Evolutionary conservation across 2,113 vertebrate species (phyloP), one percentile per base, ranked within the genome.

Genomic region (Sula dactylatra): DNA sequence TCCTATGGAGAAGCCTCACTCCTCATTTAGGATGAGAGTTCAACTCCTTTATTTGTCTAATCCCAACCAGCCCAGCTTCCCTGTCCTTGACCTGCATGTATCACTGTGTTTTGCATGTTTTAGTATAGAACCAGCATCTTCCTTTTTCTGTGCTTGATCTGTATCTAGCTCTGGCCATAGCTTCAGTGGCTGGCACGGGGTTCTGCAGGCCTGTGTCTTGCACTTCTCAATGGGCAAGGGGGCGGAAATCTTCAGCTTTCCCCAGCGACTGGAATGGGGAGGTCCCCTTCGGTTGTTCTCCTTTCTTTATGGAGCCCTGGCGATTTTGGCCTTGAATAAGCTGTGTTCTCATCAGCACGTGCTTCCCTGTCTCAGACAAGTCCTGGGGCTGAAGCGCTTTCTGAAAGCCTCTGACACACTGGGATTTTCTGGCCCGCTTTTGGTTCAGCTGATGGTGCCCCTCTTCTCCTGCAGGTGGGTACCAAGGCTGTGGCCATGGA

Each of bases 401-500:
- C 38, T 14, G 16, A 72, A 88, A 86, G 32, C 80, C 67, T 45
- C 1, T 74, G 45, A 38, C 29, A 21, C 13, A 10, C 26, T 52
- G 50, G 6, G 62, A 49, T 92, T 74, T 90, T 72, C 69, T 61
- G 16, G 9, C 21, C 31, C 6, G 2, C 25, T 79, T 83, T 49
- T 49, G 15, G 10, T 42, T 71, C 21, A 76, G 38, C 66, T 86
- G 32, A 59, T 49, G 14, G 31, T 71, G 14, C 47, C 14, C 47
- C 14, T 92, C 64, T 86, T 90, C 61, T 71, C 32, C 94, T 79
- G 59, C 97, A 99, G 99, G 99, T 94, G 99, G 99, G n/a, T 99
- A 99, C 95, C 98, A 99, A 95, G 99, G 99, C 92, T 99, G 99
- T 62, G 99, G 99, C 55, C 99, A 99, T 4, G 98, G 99, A 34